Base-by-base conservation (phyloP, 2,113 vertebrate genomes). In the Carassius gibelio region DNA sequence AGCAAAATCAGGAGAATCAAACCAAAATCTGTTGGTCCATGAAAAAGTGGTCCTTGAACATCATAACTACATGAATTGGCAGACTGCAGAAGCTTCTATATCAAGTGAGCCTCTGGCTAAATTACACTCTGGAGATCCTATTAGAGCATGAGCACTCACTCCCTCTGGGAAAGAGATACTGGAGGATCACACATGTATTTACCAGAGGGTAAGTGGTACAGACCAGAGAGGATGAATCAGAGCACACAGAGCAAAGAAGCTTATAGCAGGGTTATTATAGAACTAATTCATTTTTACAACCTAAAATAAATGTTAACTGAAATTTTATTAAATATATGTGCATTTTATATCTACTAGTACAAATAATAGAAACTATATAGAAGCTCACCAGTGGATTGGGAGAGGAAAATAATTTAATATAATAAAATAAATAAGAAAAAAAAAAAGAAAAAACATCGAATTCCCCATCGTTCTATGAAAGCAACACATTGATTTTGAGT, bases 41-140 rank as follows among this genome's bases (percentile, higher is more conserved):
- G 36, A 38, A 38, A 17, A 19, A 57, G 17, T 57, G 55, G 7
- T 57, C 55, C 15, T 19, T 57, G 15, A 2, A 7, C 19, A 34
- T 19, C 57, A 3, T 61, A 61, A 19, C 15, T 26, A 55, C 52
- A 9, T 76, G 26, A 34, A 30, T 34, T 5, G 1, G 10, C 34
- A 64, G 26, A 64, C 36, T 5, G 14, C 4, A 76, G 48, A 76
- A 15, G 57, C 26, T 80, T 80, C 34, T 64, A 59, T 42, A 80
- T 75, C 71, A 48, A 48, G 74, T 52, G n/a, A 8, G 13, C 74
- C 75, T 75, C 45, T 52, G 74, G 30, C 74, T 75, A 75, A 52
- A 75, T 75, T 61, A 79, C 84, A 92, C 93, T 91, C 93, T 87
- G 89, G 92, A 90, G 92, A 91, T 89, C 91, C 81, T 86, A 93